Evolutionary conservation across 2,888 invertebrate genomes (phyloP), one percentile per base, ranked within the genome.

Genomic region (Yponomeuta sedellus): DNA sequence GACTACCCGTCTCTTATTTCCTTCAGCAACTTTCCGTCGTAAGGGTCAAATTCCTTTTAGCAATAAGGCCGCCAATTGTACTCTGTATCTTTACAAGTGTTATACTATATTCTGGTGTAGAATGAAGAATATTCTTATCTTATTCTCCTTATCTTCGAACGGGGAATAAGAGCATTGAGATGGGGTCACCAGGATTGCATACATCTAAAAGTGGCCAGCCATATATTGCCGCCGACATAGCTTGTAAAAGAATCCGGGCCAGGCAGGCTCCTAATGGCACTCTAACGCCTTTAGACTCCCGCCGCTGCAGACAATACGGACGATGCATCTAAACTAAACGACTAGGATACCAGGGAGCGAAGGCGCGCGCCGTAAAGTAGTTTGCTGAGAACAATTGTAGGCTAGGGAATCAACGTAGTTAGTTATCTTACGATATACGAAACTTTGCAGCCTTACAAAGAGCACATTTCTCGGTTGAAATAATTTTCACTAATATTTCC

Each of bases 211-310:
- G n/a, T 57, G 20, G 57, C 57, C 34, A 5, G 34, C 34, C 8
- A 12, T 52, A 16, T 52, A 52, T 52, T 16, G 59, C 11, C 20
- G 59, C 19, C 28, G 39, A 34, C 39, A 19, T 34, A 34, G 62
- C 62, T 16, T 62, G 62, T 62, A 62, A 62, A 61, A 62, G 62
- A 62, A 62, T 62, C 62, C 62, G 39, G 59, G 12, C 19, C 22
- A 34, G 28, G 62, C 62, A 19, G 62, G 28, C 11, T 62, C 39
- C 34, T 62, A 62, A 62, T 62, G 62, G 62, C 25, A 62, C 19
- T 39, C 62, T 62, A 62, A 62, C 28, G 62, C 25, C 34, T 34
- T 19, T 39, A 25, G 19, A 22, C 20, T 4, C 12, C 34, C 16
- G 62, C 28, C 34, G 39, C 39, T 16, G 62, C 62, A 34, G 28